Percentiles rank a stretch among this genome's conserved stretches.
phyloP scores from a whole-genome alignment of 2,113 vertebrate species.

The cat (Felis catus) region F.catus_Fca126_mat1.0 CM031419.1:42766501-42767000 shows the following conservation, averaged over 20 bases:
- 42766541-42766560: neutral
- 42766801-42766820: too few species aligned
- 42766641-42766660: neutral
- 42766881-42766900: too few species aligned
- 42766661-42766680: neutral
- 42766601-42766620: neutral
- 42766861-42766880: too few species aligned
- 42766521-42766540: neutral
- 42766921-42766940: too few species aligned
- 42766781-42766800: too few species aligned
- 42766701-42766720: neutral
- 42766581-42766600: constrained; percentile 11
- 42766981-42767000: neutral
- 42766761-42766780: too few species aligned
- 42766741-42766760: neutral
- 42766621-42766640: constrained; percentile 33
- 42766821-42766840: too few species aligned
- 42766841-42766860: too few species aligned
- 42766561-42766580: constrained; percentile 18
- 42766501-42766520: neutral
- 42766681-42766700: constrained; percentile 4
- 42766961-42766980: neutral
- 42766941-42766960: too few species aligned
- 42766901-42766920: too few species aligned
- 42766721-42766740: constrained; percentile 5